Evolutionary conservation across 2,888 invertebrate genomes (phyloP), one percentile per base, ranked within the genome.

Genomic region (Drosophila nigricruria): DNA sequence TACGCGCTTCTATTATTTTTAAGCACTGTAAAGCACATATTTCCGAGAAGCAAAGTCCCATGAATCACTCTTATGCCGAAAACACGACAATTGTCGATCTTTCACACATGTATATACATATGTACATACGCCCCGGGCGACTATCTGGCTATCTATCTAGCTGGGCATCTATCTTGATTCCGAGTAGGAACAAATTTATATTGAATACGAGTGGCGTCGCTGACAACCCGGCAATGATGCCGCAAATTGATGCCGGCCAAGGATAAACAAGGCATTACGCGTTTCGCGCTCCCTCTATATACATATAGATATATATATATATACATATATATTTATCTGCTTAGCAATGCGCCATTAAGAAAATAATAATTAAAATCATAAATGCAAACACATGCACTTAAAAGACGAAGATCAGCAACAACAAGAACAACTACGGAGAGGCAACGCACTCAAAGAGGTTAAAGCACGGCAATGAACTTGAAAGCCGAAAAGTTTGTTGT

Each of bases 381-480:
- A 76, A 68, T 79, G 74, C 67, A 81, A 57, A 52, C 70, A 64
- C 78, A 69, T 65, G 77, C 81, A 71, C 52, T 73, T 49, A 54
- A 74, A 59, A 57, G 52, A 58, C 68, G 53, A 36, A 52, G 49
- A 65, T 40, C 30, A 40, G 6, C 52, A 58, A 38, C 16, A 47
- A 34, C 23, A 45, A 5, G 42, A 72, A 40, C 36, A 64, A 16
- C 30, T 38, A 27, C 20, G 56, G 63, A 58, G 58, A 77, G 82
- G 77, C 87, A 84, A 78, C 82, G 87, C 71, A 81, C 82, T 72
- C 66, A 32, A 52, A 43, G 70, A 85, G 86, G 83, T 85, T 85
- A 73, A 85, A 60, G 82, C 73, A 78, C 81, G 83, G 68, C 84
- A 88, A 77, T 84, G 84, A 84, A 84, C 84, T 84, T 84, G 83